Percentiles rank a stretch among this genome's conserved stretches.
phyloP scores from a whole-genome alignment of 2,888 invertebrate genomes.

The Leucophenga maculata region DNA sequence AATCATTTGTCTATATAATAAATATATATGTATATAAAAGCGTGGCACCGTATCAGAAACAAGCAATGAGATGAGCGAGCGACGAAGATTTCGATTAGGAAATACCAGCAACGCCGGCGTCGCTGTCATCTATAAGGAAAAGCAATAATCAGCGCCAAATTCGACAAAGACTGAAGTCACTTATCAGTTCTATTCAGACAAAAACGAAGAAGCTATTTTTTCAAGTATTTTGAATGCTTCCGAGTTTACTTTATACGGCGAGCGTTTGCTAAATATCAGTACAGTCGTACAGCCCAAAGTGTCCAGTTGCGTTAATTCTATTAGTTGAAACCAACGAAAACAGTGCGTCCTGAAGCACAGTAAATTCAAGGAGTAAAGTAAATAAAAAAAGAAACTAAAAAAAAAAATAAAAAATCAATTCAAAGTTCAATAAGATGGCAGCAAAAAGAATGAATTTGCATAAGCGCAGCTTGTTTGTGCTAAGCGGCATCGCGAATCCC shows the following conservation, averaged over 20 bases:
- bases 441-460: constrained; percentile 74
- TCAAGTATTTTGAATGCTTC: too few species aligned
- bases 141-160: too few species aligned
- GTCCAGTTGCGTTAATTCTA: constrained; percentile 38
- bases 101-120: too few species aligned
- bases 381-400: constrained; percentile 19
- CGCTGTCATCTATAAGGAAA: too few species aligned
- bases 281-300: constrained; percentile 55
- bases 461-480: constrained; percentile 77
- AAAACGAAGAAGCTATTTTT: too few species aligned
- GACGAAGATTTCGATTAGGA: too few species aligned
- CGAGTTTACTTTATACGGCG: constrained; percentile 12
- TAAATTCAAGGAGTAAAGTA: constrained; percentile 8
- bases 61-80: too few species aligned
- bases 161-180: too few species aligned
- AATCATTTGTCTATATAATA: too few species aligned
- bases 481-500: constrained; percentile 90
- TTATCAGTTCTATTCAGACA: too few species aligned
- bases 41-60: too few species aligned
- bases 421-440: constrained; percentile 47
- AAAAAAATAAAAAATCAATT: constrained; percentile 24
- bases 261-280: constrained; percentile 44
- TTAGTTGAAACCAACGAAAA: not conserved
- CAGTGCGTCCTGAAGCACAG: not conserved
- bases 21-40: too few species aligned